Percentiles rank a stretch among this genome's conserved stretches.
Evolutionary conservation across 2,113 vertebrate genomes (phyloP).

Genomic region (Phalacrocorax aristotelis): DNA sequence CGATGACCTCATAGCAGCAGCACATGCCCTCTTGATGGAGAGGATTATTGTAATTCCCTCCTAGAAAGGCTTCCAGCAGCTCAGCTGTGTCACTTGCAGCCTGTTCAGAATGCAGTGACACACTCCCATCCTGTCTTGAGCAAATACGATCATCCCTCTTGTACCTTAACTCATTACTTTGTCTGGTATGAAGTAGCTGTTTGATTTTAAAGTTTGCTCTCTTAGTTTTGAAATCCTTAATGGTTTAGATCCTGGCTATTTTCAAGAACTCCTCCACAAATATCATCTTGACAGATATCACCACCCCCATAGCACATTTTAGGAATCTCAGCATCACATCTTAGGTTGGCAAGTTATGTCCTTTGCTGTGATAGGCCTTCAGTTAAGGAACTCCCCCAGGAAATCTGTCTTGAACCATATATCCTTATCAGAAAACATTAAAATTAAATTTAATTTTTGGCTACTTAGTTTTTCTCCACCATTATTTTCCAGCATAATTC

Average conservation of each 20-base stretch:
- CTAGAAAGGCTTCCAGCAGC: conserved; percentile 49
- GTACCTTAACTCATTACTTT: neutral
- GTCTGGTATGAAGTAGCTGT: conserved; percentile 1
- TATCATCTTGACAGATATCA: conserved; percentile 60
- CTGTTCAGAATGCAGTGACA: conserved; percentile 10
- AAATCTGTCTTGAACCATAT: conserved; percentile 42
- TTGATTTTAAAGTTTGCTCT: conserved; percentile 48
- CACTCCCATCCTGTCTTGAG: neutral
- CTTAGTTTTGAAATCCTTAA: conserved; percentile 32
- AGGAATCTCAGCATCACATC: conserved; percentile 47
- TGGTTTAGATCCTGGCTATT: conserved; percentile 31
- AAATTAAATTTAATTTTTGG: neutral
- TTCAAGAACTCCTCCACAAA: conserved; percentile 57
- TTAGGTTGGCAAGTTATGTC: conserved; percentile 47
- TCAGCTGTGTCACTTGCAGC: conserved; percentile 57
- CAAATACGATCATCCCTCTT: neutral
- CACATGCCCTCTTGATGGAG: conserved; percentile 44
- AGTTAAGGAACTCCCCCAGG: conserved; percentile 46
- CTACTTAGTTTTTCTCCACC: neutral
- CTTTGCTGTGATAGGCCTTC: conserved; percentile 50
- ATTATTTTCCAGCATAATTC: neutral
- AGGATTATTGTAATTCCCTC: conserved; percentile 68
- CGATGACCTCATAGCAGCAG: conserved; percentile 41
- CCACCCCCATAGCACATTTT: conserved; percentile 46
- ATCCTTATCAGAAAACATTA: neutral